phyloP scores from a whole-genome alignment of 1,140 invertebrate species.

The Geopemphigus sp. region DNA sequence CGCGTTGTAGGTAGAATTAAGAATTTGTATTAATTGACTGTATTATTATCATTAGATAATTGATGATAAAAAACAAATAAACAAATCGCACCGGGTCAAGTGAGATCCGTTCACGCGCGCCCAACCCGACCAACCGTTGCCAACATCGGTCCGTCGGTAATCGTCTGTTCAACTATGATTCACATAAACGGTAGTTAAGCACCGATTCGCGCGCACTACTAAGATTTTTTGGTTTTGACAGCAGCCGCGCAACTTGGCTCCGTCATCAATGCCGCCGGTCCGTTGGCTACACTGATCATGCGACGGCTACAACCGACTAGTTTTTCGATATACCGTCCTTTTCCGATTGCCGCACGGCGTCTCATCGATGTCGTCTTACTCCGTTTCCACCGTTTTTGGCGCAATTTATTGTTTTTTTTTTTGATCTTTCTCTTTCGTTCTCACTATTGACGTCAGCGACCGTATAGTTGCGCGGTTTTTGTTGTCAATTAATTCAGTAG shows the following conservation, averaged over 20 bases:
- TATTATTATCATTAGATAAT: slow-evolving; percentile 26
- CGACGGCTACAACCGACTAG: background rate
- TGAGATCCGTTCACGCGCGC: background rate
- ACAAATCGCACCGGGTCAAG: background rate
- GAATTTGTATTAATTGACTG: background rate
- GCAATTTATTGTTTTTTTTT: slow-evolving; percentile 45
- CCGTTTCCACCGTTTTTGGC: slow-evolving; percentile 38
- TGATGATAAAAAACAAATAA: slow-evolving; percentile 34
- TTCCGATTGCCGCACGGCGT: background rate
- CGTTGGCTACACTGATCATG: background rate
- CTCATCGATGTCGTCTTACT: slow-evolving; percentile 25
- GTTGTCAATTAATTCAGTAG: no score
- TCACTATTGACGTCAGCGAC: background rate
- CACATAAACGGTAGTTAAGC: no score
- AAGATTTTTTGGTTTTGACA: no score
- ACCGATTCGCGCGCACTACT: no score
- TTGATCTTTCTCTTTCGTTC: background rate
- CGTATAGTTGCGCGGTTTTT: background rate
- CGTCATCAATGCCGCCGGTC: no score
- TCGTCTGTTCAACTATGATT: no score
- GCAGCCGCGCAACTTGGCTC: no score
- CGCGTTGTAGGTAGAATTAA: background rate
- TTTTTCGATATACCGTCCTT: slow-evolving; percentile 15
- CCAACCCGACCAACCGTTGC: background rate
- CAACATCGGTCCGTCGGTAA: background rate